Evolutionary conservation across 2,888 invertebrate species (phyloP), one percentile per base, ranked within the genome.

Genomic region (Drosophila antonietae): DNA sequence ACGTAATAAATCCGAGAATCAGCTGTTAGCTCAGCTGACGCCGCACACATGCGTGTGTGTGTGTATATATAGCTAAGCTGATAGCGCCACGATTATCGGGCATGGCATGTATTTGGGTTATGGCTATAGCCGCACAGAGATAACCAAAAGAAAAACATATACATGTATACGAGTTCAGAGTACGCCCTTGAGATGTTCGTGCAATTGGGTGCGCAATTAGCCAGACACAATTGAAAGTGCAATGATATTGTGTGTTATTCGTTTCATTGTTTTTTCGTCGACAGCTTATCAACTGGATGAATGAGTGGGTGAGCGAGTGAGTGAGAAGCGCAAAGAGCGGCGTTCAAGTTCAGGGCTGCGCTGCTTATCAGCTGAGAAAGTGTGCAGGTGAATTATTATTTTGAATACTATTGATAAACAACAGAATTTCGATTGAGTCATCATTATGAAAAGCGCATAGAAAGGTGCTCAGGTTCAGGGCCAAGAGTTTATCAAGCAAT

Each of bases 141-240:
- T 47, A 64, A 64, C 46, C 20, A 51, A n/a, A 57, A 20, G 18
- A 12, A 44, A 14, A 23, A 39, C 37, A 47, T 28, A 28, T 28
- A 65, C 46, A 2, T 20, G 20, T 20, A 28, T 28, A 57, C 75
- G 53, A 58, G 74, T 80, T 73, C 73, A 70, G 55, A 55, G 65
- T 55, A 63, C 68, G 63, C 57, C 73, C 60, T 64, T 68, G 74
- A 65, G 39, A 39, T 31, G 49, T 33, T 66, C n/a, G 49, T 31
- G 49, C 59, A 41, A 31, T 41, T 58, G 41, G 20, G 39, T 58
- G 52, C 46, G 64, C 68, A 67, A 57, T 68, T 66, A 12, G 53
- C n/a, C 49, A 28, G 28, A 37, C 37, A 46, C 37, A 47, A n/a
- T 68, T 31, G 78, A 78, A 77, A 81, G 81, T 78, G 81, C 68